A percentile compares a stretch with the other conserved stretches of the same genome.
Evolutionary conservation across 2,797 vertebrate species (phyloP).

Genomic region (Acanthopagrus latus): DNA sequence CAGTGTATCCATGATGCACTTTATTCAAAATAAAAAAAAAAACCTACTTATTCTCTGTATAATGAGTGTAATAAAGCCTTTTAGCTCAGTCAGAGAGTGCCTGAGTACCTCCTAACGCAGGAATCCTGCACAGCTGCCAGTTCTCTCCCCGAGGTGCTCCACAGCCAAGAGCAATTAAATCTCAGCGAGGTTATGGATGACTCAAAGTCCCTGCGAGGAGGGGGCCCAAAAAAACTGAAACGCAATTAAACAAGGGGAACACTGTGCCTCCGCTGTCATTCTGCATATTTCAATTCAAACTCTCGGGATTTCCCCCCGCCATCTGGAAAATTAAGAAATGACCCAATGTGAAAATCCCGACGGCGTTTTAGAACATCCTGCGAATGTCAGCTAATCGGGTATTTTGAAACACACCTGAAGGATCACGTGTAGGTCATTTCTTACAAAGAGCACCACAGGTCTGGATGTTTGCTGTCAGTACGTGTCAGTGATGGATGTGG

Average conservation of each 20-base stretch:
- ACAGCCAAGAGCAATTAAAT: constrained; percentile 75
- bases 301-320: constrained; percentile 55
- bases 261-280: constrained; percentile 47
- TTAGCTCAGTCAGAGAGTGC: constrained; percentile 25
- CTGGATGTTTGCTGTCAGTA: neutral
- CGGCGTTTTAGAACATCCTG: constrained; percentile 27
- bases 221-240: constrained; percentile 59
- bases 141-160: constrained; percentile 57
- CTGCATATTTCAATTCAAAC: constrained; percentile 51
- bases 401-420: constrained; percentile 38
- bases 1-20: neutral
- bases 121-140: constrained; percentile 69
- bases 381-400: constrained; percentile 40
- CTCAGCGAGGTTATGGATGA: constrained; percentile 65
- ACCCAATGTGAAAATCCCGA: constrained; percentile 1
- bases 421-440: constrained; percentile 6
- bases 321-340: constrained; percentile 72
- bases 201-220: constrained; percentile 62
- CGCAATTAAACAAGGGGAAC: constrained; percentile 63
- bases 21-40: constrained; percentile 20
- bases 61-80: constrained; percentile 27
- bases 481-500: constrained; percentile 1
- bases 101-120: constrained; percentile 61
- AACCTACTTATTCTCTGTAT: constrained; percentile 12
- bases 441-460: neutral